phyloP scores from a whole-genome alignment of 2,888 invertebrate species.

The Pardosa pseudoannulata region DNA sequence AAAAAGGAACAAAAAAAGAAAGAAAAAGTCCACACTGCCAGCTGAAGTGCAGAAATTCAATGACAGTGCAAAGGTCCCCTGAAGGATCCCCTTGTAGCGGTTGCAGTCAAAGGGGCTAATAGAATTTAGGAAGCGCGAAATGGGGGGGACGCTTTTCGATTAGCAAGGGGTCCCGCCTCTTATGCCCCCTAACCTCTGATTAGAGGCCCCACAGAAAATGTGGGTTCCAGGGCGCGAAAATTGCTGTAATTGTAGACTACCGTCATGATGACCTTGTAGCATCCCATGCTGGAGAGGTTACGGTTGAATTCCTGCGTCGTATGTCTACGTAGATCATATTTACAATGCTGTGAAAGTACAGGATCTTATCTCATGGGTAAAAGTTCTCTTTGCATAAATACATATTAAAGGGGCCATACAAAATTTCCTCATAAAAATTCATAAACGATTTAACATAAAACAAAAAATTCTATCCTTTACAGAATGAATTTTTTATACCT shows the following conservation, averaged over 20 bases:
- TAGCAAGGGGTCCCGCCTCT: slow-evolving; percentile 32
- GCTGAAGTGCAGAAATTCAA: slow-evolving; percentile 47
- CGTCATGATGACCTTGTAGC: slow-evolving; percentile 42
- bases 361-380: too few species aligned
- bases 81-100: slow-evolving; percentile 22
- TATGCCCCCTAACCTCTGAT: slow-evolving; percentile 49
- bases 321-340: too few species aligned
- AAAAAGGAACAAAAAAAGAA: neutral
- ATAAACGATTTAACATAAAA: too few species aligned
- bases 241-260: slow-evolving; percentile 57
- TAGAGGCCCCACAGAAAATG: slow-evolving; percentile 50
- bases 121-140: slow-evolving; percentile 53
- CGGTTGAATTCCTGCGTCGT: neutral
- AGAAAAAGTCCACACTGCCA: neutral
- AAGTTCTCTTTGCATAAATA: too few species aligned
- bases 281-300: neutral
- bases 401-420: too few species aligned
- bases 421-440: too few species aligned
- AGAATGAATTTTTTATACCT: too few species aligned
- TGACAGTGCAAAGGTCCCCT: slow-evolving; percentile 18
- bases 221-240: slow-evolving; percentile 58
- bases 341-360: too few species aligned
- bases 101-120: slow-evolving; percentile 55
- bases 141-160: slow-evolving; percentile 38
- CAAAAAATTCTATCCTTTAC: too few species aligned